These are phyloP conservation scores for Paelopatides confundens DNA, from an alignment of 53 echinoderm and acorn worm species.

Conservation along the genomic window DNA sequence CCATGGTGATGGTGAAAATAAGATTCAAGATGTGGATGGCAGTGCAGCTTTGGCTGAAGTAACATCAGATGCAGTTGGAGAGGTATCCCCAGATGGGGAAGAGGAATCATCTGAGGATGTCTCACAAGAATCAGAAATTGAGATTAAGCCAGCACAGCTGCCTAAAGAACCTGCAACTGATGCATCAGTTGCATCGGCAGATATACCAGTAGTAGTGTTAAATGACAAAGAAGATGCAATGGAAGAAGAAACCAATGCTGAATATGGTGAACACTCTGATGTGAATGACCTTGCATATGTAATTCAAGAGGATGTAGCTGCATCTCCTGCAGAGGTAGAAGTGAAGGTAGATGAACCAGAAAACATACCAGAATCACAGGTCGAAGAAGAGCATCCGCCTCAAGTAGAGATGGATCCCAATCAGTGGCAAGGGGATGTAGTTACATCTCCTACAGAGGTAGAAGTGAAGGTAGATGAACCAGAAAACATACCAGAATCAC, in stretches of 20 bases:
- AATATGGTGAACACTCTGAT: neutral
- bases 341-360: slow-evolving; percentile 20
- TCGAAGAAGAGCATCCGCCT: neutral
- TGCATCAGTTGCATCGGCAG: neutral
- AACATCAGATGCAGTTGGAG: slow-evolving; percentile 66
- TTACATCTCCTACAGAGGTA: slow-evolving; percentile 47
- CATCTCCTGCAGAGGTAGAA: slow-evolving; percentile 53
- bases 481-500: slow-evolving; percentile 34
- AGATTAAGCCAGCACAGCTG: slow-evolving; percentile 69
- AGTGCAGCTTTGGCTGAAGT: slow-evolving; percentile 44
- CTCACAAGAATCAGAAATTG: slow-evolving; percentile 94
- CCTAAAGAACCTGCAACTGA: slow-evolving; percentile 24
- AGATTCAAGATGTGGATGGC: neutral
- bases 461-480: slow-evolving; percentile 31
- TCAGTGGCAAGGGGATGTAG: slow-evolving; percentile 21
- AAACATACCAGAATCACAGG: slow-evolving; percentile 28
- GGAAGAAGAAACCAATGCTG: slow-evolving; percentile 16
- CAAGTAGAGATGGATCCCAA: slow-evolving; percentile 3
- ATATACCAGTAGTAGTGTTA: neutral
- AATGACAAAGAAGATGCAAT: neutral
- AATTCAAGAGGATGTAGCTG: slow-evolving; percentile 21
- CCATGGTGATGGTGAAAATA: slow-evolving; percentile 59
- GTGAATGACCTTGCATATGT: neutral
- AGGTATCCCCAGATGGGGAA: slow-evolving; percentile 52
- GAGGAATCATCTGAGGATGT: slow-evolving; percentile 90